Conservation (phyloP, 2,113 vertebrate genomes). For the Chaetura pelagica region DNA sequence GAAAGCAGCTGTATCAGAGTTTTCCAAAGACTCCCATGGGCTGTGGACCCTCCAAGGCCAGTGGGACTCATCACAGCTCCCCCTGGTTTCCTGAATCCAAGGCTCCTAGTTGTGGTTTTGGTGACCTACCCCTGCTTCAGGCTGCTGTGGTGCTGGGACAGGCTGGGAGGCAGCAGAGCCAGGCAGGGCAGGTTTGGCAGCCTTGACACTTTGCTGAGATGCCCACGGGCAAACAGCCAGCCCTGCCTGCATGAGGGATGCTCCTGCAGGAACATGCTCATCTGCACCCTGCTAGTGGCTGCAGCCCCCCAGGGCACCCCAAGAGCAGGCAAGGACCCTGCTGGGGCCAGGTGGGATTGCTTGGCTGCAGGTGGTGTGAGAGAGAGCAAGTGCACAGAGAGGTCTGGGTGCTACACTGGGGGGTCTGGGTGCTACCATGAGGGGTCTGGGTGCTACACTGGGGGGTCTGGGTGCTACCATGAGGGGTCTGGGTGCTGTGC, state of each 20-base stretch:
- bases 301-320: not conserved
- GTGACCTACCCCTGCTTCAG: not conserved
- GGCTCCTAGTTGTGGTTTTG: not conserved
- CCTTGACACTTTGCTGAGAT: not conserved
- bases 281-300: not conserved
- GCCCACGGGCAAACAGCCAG: not conserved
- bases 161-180: not conserved
- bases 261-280: not conserved
- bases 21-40: not conserved
- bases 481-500: not conserved
- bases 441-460: not conserved
- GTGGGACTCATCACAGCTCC: rapidly evolving
- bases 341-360: not conserved
- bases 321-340: not conserved
- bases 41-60: rapidly evolving
- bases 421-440: not conserved
- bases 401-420: not conserved
- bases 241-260: not conserved
- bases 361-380: not conserved
- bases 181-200: not conserved
- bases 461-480: not conserved
- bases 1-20: not conserved
- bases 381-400: not conserved
- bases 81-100: not conserved
- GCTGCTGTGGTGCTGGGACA: not conserved